These are phyloP conservation scores for Malaclemys terrapin DNA, from an alignment of 2,113 vertebrate species.

Conservation along the genomic window DNA sequence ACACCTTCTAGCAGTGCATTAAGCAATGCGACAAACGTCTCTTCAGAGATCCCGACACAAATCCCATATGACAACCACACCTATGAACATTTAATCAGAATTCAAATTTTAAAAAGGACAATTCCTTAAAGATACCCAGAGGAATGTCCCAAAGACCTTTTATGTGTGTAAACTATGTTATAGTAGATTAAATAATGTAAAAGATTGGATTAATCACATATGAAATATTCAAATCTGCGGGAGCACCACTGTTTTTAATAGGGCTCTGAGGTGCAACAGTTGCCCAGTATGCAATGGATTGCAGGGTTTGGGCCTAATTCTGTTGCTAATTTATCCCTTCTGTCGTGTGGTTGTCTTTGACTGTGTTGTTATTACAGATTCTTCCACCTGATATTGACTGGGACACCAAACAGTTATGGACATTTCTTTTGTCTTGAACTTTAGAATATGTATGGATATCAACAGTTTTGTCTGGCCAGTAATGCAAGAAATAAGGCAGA, in stretches of 20 bases:
- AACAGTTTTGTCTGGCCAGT: background rate
- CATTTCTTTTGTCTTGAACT: background rate
- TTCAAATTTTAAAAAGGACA: background rate
- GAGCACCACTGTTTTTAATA: background rate
- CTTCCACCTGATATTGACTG: background rate
- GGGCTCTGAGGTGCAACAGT: background rate
- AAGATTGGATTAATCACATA: background rate
- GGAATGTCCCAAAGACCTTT: background rate
- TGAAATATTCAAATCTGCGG: background rate
- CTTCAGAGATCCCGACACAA: background rate
- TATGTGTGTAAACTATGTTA: background rate
- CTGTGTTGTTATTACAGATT: background rate
- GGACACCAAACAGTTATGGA: background rate
- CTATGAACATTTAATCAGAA: background rate
- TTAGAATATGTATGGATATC: background rate
- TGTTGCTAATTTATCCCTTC: background rate
- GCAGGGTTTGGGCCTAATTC: background rate
- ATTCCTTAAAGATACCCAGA: background rate
- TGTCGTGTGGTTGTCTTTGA: background rate
- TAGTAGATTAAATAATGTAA: background rate
- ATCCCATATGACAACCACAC: background rate
- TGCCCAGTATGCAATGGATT: background rate
- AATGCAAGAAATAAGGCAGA: background rate
- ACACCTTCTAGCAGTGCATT: no score
- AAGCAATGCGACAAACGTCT: no score